A percentile compares a stretch with the other conserved stretches of the same genome.
Evolutionary conservation across 2,797 vertebrate genomes (phyloP).

Genomic region (Heteromormyrus szaboi): DNA sequence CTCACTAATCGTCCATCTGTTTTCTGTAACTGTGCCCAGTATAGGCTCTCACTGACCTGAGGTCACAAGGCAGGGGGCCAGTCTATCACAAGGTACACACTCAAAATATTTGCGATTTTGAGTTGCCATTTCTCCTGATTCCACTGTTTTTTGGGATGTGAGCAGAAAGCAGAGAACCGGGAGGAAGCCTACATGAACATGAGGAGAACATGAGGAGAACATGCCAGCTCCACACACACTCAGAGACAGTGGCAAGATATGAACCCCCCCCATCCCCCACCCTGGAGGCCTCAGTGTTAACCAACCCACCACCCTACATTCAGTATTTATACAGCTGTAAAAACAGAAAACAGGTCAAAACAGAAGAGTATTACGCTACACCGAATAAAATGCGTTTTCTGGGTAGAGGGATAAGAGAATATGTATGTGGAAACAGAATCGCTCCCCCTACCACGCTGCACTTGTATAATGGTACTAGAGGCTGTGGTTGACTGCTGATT

Average conservation of each 20-base stretch:
- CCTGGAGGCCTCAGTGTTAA: neutral
- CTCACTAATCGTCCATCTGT: neutral
- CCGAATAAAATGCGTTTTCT: neutral
- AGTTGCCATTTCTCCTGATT: neutral
- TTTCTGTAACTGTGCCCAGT: neutral
- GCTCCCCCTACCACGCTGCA: neutral
- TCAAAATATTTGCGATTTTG: neutral
- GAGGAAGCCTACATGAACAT: neutral
- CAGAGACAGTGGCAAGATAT: neutral
- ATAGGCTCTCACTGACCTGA: neutral
- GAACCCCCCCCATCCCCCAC: neutral
- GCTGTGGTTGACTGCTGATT: neutral
- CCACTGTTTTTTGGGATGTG: neutral
- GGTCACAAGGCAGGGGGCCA: neutral
- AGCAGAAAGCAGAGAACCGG: neutral
- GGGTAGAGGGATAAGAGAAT: neutral
- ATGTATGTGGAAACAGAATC: neutral
- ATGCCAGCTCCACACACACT: neutral
- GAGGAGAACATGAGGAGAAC: neutral
- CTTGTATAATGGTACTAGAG: neutral
- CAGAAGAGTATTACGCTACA: neutral
- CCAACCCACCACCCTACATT: neutral
- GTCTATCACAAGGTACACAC: neutral
- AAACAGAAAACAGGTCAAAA: neutral
- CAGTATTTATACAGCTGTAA: conserved; percentile 4